phyloP scores from a whole-genome alignment of 2,888 invertebrate species.

The Parelbella ahira region DNA sequence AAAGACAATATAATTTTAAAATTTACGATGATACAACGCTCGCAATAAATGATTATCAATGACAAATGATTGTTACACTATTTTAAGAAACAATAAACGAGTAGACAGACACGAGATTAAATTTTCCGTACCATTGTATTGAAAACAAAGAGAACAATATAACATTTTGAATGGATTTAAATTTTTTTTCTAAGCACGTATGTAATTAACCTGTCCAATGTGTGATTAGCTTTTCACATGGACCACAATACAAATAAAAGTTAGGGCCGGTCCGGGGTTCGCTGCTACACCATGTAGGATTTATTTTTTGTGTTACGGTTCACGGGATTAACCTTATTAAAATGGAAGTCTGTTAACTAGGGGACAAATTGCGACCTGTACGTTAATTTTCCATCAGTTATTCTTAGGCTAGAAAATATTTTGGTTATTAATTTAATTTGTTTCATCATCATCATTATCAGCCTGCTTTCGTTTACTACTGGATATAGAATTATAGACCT shows the following conservation, averaged over 20 bases:
- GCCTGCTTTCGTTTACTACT: too few relatives aligned
- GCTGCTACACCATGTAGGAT: conserved; percentile 1
- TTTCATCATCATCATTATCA: too few relatives aligned
- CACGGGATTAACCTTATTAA: conserved; percentile 14
- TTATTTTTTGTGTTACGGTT: conserved; percentile 15
- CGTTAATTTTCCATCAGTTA: conserved; percentile 2
- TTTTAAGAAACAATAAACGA: too few relatives aligned
- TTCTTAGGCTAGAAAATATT: neutral
- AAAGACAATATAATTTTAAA: too few relatives aligned
- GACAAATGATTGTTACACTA: too few relatives aligned
- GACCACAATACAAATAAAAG: conserved; percentile 19
- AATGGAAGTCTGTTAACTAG: conserved; percentile 15
- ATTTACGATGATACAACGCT: too few relatives aligned
- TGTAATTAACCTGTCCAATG: conserved; percentile 7
- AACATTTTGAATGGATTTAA: too few relatives aligned
- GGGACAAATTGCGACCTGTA: neutral
- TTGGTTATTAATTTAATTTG: too few relatives aligned
- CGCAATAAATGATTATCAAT: too few relatives aligned
- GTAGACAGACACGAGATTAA: too few relatives aligned
- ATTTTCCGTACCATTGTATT: too few relatives aligned
- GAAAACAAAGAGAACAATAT: neutral
- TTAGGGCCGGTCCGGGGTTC: conserved; percentile 3
- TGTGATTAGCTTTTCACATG: conserved; percentile 20
- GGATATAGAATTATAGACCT: too few relatives aligned
- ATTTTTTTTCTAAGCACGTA: conserved; percentile 2